Base-by-base conservation (phyloP, 2,113 vertebrate species). In the Mormoops blainvillei region DNA sequence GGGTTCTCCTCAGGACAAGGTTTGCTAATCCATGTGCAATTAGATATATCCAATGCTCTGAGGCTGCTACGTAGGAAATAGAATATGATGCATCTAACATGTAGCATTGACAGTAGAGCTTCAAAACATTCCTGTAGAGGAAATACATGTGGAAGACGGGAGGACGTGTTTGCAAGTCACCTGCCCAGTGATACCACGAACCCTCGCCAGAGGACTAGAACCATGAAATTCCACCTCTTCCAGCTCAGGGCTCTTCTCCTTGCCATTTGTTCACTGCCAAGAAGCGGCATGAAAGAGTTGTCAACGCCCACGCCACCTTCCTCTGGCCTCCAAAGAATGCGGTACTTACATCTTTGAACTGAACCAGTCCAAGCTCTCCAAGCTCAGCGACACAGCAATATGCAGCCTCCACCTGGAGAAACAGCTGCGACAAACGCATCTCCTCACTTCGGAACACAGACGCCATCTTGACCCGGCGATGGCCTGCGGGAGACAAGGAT, bases 371-470 rank as follows among this genome's bases (percentile, higher is more conserved):
- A 56, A 99, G 98, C 81, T 99, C 98, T 28, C 99, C 99, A 0
- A 99, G 98, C 97, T 99, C 99, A 0, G 98, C 98, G 18, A 99
- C 98, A 0, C 99, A 99, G 98, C 99, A 99, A 50, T 99, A 99
- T 0, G 99, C 98, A 80, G 99, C 98, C 77, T 99, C 99, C 94
- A 98, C 98, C 94, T 99, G 99, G 24, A 99, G 98, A 50, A 99
- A 99, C 28, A 99, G 98, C 63, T 99, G 99, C 15, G 97, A 98
- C 93, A 99, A 41, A 70, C 97, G 98, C 99, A 99, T 99, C 97
- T 99, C 99, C 97, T 99, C 99, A 0, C 99, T 99, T 26, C 99
- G 98, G 92, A 99, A 99, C 56, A 98, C 1, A 0, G 98, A 99
- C 0, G 89, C 96, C 99, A 99, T 99, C 91, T 86, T 14, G 3